Evolutionary conservation across 1,140 invertebrate species (phyloP), one percentile per base, ranked within the genome.

Genomic region (Hirudo medicinalis): DNA sequence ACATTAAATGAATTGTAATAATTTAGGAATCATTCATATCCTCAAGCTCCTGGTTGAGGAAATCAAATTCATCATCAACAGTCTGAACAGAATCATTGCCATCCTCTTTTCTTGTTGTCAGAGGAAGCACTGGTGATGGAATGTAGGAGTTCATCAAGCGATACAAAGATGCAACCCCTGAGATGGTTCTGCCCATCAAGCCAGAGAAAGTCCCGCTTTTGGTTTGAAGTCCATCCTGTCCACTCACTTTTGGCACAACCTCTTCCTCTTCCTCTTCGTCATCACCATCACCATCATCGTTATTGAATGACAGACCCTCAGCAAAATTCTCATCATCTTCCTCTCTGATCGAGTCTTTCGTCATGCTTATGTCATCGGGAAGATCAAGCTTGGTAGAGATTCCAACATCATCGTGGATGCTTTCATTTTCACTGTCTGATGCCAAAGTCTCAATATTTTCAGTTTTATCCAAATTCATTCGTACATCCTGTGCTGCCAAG

Each of bases 271-370:
- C 55, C 20, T 15, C 55, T 22, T 60, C 27, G 15, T 60, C 20
- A 63, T 63, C 57, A 63, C 19, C 57, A 63, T 22, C 57, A 63
- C 19, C 57, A 63, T 22, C 57, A 63, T 63, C 57, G 17, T 63
- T 32, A 63, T 1, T 32, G 17, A 63, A 25, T 63, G 22, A 8
- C 29, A 25, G 20, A 63, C 29, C 57, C 22, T 63, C 57, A 63
- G 8, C 57, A 63, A 63, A 22, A 63, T 63, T 9, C 22, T 63
- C 57, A 22, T 63, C 6, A 22, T 63, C 57, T 25, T 63, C 55
- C 4, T 60, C 57, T 25, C 11, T 63, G 1, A 63, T 22, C 8
- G 20, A 63, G 19, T 25, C 57, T 63, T 63, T 13, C 17, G 29
- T 60, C 8, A 6, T 22, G 29, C 19, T 63, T 3, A 63, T 25